A percentile compares a stretch with the other conserved stretches of the same genome.
Conservation (phyloP, 2,888 invertebrate genomes). For the Drosophila pullipes region DNA sequence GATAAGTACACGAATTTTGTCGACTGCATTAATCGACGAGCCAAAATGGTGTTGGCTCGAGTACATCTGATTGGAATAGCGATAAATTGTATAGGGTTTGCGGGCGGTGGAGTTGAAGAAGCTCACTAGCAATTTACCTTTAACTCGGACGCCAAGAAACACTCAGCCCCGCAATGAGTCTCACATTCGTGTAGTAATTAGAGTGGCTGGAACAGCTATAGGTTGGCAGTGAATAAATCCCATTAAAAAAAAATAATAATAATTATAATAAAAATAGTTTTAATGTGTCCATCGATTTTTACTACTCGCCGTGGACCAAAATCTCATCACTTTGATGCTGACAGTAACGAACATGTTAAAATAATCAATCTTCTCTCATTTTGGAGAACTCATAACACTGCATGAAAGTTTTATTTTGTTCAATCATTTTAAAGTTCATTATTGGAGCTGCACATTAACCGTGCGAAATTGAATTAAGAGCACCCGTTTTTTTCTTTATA, state of each 20-base stretch:
- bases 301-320: not conserved
- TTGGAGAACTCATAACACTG: not conserved
- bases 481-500: rapidly evolving
- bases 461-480: not conserved
- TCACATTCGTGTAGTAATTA: too few relatives aligned
- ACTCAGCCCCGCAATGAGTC: not conserved
- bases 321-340: not conserved
- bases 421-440: not conserved
- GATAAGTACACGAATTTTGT: not conserved
- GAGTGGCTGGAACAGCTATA: not conserved
- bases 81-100: not conserved
- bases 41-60: not conserved
- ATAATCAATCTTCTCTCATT: not conserved
- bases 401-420: not conserved
- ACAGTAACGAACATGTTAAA: not conserved
- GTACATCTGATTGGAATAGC: not conserved
- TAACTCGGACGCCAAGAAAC: not conserved
- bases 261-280: not conserved
- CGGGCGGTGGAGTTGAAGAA: not conserved
- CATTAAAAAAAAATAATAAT: not conserved
- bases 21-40: not conserved
- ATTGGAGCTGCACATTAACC: not conserved
- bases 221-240: not conserved
- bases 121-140: not conserved
- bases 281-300: not conserved